phyloP scores from a whole-genome alignment of 2,797 vertebrate genomes.

The Lepus townsendii region DNA sequence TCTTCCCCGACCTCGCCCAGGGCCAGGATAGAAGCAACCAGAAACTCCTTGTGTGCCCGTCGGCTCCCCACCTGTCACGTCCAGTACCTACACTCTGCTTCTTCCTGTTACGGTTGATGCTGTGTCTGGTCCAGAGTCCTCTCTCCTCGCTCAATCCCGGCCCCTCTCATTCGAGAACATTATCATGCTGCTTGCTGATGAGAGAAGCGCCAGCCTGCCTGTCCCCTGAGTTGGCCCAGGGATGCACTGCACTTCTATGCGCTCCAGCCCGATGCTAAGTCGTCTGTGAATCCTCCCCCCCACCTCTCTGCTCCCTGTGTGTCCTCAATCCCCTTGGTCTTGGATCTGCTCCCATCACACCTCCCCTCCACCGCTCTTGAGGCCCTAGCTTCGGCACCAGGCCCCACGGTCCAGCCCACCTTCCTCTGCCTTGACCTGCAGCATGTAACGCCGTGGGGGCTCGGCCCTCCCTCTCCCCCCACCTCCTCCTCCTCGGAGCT shows the following conservation, averaged over 20 bases:
- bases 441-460: accelerated
- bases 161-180: background rate
- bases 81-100: accelerated
- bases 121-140: background rate
- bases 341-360: accelerated
- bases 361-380: background rate
- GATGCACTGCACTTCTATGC: background rate
- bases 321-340: background rate
- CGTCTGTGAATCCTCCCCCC: background rate
- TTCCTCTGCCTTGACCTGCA: background rate
- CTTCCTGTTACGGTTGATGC: accelerated
- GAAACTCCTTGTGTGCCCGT: accelerated
- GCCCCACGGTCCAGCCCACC: accelerated
- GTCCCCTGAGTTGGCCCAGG: background rate
- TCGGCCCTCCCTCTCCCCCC: accelerated
- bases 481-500: background rate
- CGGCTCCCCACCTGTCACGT: accelerated
- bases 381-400: accelerated
- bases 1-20: accelerated
- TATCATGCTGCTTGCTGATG: background rate
- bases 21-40: background rate
- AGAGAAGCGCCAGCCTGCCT: accelerated
- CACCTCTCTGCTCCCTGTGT: background rate
- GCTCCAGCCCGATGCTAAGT: background rate
- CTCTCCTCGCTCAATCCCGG: too few relatives aligned